Evolutionary conservation across 2,797 vertebrate genomes (phyloP).

Genomic region (Peromyscus melanophrys): DNA sequence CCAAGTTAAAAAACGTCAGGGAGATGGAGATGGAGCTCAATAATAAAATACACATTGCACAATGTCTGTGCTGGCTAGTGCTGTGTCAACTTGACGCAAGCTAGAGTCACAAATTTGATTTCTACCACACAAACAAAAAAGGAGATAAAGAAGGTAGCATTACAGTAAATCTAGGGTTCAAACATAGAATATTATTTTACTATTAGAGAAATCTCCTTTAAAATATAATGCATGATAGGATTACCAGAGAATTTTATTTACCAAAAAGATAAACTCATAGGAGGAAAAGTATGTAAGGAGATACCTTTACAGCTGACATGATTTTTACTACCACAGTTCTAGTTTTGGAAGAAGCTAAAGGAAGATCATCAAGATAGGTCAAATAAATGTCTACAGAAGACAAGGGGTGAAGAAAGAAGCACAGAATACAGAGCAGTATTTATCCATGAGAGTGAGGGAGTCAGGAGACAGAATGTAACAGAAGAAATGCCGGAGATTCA

Average conservation of each 20-base stretch:
- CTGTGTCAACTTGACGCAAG: not conserved
- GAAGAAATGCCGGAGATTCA: conserved; percentile 48
- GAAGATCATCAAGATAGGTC: conserved; percentile 20
- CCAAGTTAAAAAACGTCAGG: not conserved
- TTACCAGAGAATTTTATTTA: conserved; percentile 10
- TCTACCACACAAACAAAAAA: not conserved
- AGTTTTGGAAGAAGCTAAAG: conserved; percentile 12
- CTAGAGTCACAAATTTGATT: not conserved
- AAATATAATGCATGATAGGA: conserved; percentile 1
- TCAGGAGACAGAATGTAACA: conserved; percentile 38
- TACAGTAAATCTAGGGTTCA: conserved; percentile 1
- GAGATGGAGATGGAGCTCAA: not conserved
- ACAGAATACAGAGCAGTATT: conserved; percentile 63
- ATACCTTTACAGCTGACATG: not conserved
- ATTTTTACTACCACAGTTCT: conserved; percentile 52
- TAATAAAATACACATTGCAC: not conserved
- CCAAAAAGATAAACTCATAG: conserved; percentile 24
- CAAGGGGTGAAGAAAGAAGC: conserved; percentile 27
- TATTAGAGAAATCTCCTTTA: conserved; percentile 34
- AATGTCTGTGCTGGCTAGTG: not conserved
- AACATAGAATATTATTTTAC: conserved; percentile 41
- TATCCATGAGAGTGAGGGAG: conserved; percentile 50
- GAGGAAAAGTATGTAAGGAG: not conserved
- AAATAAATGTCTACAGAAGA: conserved; percentile 24
- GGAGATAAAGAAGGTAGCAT: not conserved